Base-by-base conservation (phyloP, 2,888 invertebrate species). In the Tetragnatha montana region DNA sequence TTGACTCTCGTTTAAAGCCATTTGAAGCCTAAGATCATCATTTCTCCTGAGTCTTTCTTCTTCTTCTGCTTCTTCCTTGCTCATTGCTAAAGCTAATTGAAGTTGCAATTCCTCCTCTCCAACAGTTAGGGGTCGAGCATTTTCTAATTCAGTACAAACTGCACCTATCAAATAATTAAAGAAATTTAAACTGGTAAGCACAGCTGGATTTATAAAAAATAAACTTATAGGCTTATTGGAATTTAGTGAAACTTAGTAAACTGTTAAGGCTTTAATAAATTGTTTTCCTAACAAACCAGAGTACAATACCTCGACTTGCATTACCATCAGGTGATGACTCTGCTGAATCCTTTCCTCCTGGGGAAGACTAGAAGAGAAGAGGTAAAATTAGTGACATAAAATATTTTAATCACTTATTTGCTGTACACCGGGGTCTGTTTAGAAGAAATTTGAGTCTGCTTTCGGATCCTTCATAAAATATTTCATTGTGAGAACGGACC, bases 21-120 rank as follows among this genome's bases (percentile, higher is more conserved):
- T 95, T 94, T 99, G 98, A 92, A 99, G 95, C 14, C 92, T 73
- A 10, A 92, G 78, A 94, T 99, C 99, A 94, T 99, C 99, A 92
- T 97, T 97, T 91, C 98, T 96, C 89, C 98, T 95, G 93, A 98
- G 96, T 92, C 98, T 96, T 94, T 98, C 98, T 93, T 99, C 98
- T 92, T 98, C 96, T 93, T 99, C 99, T 51, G 98, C 98, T 94
- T 99, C 99, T 94, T 99, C 99, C 91, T 98, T 96, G 80, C 98
- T 98, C 97, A 99, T 98, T 86, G 99, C 99, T 93, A 99, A 95
- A 79, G 99, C 99, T 93, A 99, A 95, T 94, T 99, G 99, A 92
- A 99, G 95, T 94, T 99, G 99, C 91, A 99, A 95, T 94, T 99
- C 99, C 94, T 99, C 99, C 94, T 99, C 99, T 6, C 99, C 99